Evolutionary conservation across 2,888 invertebrate genomes (phyloP), one percentile per base, ranked within the genome.

Genomic region (Crocallis elinguaria): DNA sequence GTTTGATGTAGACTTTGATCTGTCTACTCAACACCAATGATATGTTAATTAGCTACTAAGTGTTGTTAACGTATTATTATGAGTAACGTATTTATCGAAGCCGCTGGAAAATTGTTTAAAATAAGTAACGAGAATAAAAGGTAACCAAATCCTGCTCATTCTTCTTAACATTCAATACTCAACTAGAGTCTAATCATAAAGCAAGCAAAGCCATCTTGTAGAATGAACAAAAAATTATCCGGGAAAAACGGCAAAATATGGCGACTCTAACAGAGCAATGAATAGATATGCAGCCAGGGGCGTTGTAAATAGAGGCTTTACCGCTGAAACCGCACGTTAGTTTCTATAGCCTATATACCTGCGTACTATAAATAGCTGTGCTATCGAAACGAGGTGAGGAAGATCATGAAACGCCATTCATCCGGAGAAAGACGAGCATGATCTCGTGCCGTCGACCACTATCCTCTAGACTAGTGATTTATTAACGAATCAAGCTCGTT

Each of bases 271-370:
- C 14, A 12, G 27, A 43, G 8, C 27, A 19, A 37, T 38, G 14
- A 44, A 38, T 43, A 37, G n/a, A n/a, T n/a, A n/a, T n/a, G n/a
- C n/a, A n/a, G n/a, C n/a, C n/a, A n/a, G n/a, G n/a, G n/a, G n/a
- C n/a, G n/a, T n/a, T n/a, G n/a, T n/a, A 75, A 79, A 77, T 74
- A 78, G 69, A 71, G 71, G 69, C 69, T 67, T 66, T 66, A 70
- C 63, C 59, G 63, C 68, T 69, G 69, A 67, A 66, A 66, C 66
- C 61, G 59, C 64, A 66, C 59, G 57, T 59, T 63, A 35, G 38
- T 33, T 51, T 33, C 57, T 64, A 62, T 64, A 67, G 57, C 57
- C 59, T 64, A 66, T 52, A 60, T 60, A 63, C 50, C 59, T 67
- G 49, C 60, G 57, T 51, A 60, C 57, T 43, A 62, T 63, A 56